These are phyloP conservation scores for Columba janthina DNA, from an alignment of 2,113 vertebrate species.

Conservation along the genomic window DNA sequence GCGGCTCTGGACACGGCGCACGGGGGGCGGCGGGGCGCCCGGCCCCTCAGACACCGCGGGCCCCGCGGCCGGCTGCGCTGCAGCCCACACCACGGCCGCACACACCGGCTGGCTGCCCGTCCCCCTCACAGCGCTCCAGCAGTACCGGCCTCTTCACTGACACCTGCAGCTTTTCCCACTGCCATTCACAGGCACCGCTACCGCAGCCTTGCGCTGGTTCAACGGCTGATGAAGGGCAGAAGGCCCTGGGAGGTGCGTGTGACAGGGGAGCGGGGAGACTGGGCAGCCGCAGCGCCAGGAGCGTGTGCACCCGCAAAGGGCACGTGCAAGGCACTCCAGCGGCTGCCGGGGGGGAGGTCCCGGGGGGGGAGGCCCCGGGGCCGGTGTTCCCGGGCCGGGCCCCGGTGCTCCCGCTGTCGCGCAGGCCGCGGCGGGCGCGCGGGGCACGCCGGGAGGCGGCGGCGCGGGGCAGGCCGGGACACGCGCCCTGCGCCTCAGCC, in stretches of 20 bases:
- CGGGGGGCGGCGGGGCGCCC: neutral
- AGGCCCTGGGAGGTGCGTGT: neutral
- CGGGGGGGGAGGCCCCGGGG: too few species aligned
- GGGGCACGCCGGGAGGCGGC: neutral
- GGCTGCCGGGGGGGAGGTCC: too few species aligned
- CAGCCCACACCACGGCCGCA: too few species aligned
- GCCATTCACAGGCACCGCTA: neutral
- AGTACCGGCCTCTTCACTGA: accelerated
- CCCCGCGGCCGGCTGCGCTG: too few species aligned
- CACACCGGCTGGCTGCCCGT: too few species aligned
- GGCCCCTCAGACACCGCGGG: too few species aligned
- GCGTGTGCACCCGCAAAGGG: too few species aligned
- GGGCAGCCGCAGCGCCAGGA: too few species aligned
- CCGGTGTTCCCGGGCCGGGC: too few species aligned
- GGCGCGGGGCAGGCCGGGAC: constrained; percentile 37
- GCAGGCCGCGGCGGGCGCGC: neutral
- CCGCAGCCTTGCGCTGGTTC: accelerated
- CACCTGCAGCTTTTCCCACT: too few species aligned
- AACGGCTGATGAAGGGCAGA: neutral
- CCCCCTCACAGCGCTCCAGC: too few species aligned
- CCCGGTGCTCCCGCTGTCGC: neutral
- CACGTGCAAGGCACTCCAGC: accelerated
- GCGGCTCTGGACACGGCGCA: too few species aligned
- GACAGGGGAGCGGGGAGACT: neutral
- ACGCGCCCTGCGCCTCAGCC: neutral